These are phyloP conservation scores for Doryteuthis pealeii DNA, from an alignment of 1,140 invertebrate species.

Conservation along the genomic window DNA sequence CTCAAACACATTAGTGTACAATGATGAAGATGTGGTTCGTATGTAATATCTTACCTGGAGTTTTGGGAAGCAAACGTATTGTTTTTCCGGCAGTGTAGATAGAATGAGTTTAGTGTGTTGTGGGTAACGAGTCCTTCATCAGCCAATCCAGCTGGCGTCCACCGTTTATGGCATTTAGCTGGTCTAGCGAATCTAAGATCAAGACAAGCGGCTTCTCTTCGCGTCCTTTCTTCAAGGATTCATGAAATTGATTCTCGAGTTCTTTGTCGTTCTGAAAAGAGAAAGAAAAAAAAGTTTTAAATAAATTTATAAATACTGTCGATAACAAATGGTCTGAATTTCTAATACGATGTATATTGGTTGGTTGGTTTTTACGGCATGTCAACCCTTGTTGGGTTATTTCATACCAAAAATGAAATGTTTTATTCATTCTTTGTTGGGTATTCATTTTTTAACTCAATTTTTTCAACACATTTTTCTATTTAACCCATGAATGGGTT, in stretches of 20 bases:
- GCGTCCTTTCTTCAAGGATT: background rate
- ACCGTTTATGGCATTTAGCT: conserved; percentile 33
- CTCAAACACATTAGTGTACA: too few relatives aligned
- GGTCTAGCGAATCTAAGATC: conserved; percentile 48
- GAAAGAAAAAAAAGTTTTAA: background rate
- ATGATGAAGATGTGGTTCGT: too few relatives aligned
- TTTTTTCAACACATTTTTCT: too few relatives aligned
- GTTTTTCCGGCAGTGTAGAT: conserved; percentile 49
- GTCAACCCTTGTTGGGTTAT: too few relatives aligned
- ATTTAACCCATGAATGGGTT: too few relatives aligned
- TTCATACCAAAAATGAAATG: too few relatives aligned
- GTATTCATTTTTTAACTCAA: too few relatives aligned
- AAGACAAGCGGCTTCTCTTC: conserved; percentile 33
- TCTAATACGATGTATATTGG: too few relatives aligned
- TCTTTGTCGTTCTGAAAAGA: conserved; percentile 25
- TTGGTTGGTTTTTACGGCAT: too few relatives aligned
- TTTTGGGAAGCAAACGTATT: conserved; percentile 41
- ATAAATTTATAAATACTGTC: too few relatives aligned
- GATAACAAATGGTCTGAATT: too few relatives aligned
- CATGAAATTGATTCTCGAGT: conserved; percentile 16
- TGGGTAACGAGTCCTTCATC: conserved; percentile 30
- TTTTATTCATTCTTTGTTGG: too few relatives aligned
- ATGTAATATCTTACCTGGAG: conserved; percentile 33
- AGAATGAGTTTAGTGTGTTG: conserved; percentile 72
- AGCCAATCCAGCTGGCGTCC: conserved; percentile 42